A percentile compares a stretch with the other conserved stretches of the same genome.
phyloP scores from a whole-genome alignment of 1,140 invertebrate species.

The Papilio xuthus region DNA sequence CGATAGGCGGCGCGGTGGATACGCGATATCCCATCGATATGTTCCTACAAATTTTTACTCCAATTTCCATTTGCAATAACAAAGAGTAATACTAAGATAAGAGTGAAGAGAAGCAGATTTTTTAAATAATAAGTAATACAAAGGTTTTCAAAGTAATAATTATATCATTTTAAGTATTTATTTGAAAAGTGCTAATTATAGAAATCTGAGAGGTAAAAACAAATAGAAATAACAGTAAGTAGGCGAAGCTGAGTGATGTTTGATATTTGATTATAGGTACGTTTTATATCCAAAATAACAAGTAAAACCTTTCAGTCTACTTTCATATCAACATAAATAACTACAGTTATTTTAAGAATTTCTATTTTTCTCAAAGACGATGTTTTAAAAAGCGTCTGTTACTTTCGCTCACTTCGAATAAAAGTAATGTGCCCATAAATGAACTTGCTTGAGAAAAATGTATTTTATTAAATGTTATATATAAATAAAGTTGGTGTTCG shows the following conservation, averaged over 20 bases:
- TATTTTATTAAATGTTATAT: background rate
- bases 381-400: background rate
- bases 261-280: background rate
- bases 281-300: no score
- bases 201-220: background rate
- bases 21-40: conserved; percentile 44
- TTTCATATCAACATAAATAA: background rate
- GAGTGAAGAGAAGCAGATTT: background rate
- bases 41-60: conserved; percentile 10
- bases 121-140: background rate
- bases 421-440: background rate
- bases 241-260: background rate
- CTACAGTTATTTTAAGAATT: background rate
- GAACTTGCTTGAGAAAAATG: background rate
- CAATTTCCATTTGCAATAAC: conserved; percentile 27
- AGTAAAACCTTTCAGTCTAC: background rate
- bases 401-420: background rate
- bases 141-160: background rate
- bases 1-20: conserved; percentile 54
- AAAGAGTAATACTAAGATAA: background rate
- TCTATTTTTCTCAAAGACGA: background rate
- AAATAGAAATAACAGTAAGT: background rate
- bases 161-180: no score
- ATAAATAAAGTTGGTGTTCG: background rate
- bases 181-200: background rate